These are phyloP conservation scores for Anticlea derivata DNA, from an alignment of 2,888 invertebrate species.

Conservation along the genomic window DNA sequence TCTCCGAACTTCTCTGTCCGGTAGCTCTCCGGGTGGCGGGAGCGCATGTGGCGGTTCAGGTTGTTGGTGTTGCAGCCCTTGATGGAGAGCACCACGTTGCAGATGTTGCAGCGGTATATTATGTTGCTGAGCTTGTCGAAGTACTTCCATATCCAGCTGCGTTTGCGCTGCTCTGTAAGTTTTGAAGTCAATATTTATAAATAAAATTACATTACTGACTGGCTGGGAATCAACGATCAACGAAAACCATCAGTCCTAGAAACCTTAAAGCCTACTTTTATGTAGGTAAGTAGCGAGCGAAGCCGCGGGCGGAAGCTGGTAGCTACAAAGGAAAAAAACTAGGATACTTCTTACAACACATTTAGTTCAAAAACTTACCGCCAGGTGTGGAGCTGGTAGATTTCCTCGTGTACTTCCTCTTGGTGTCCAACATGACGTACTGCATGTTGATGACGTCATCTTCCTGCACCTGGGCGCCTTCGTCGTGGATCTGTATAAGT, in stretches of 20 bases:
- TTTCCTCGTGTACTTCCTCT: constrained; percentile 41
- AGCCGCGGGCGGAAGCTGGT: no score
- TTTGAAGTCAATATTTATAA: neutral
- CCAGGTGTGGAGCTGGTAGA: constrained; percentile 12
- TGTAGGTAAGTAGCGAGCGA: no score
- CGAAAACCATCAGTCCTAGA: no score
- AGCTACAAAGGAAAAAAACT: no score
- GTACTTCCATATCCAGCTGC: constrained; percentile 80
- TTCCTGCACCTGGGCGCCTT: constrained; percentile 20
- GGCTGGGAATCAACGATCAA: no score
- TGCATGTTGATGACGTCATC: constrained; percentile 49
- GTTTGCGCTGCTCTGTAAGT: constrained; percentile 62
- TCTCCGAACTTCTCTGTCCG: constrained; percentile 51
- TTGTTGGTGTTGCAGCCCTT: constrained; percentile 78
- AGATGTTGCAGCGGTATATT: constrained; percentile 70
- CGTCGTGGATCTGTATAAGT: constrained; percentile 12
- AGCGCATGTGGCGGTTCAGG: constrained; percentile 72
- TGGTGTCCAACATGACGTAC: constrained; percentile 54
- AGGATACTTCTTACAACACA: neutral
- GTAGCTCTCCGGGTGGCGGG: constrained; percentile 63
- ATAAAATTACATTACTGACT: neutral
- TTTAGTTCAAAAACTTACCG: neutral
- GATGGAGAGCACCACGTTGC: constrained; percentile 72
- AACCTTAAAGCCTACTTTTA: no score
- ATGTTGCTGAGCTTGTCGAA: constrained; percentile 69